phyloP scores from a whole-genome alignment of 2,113 vertebrate genomes.

The Bufo gargarizans region DNA sequence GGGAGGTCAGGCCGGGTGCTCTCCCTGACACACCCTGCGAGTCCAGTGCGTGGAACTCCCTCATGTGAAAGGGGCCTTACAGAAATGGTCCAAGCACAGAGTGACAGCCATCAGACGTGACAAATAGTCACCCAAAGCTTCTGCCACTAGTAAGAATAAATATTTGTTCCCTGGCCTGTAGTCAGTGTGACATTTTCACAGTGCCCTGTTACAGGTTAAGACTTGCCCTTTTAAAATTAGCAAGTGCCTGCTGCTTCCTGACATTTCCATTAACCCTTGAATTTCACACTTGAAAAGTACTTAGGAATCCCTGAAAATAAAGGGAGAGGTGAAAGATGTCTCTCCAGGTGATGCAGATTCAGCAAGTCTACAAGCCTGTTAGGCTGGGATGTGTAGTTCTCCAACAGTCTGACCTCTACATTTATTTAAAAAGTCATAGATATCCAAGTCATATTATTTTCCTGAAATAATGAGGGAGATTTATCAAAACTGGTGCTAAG shows the following conservation, averaged over 20 bases:
- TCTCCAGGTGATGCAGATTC: background rate
- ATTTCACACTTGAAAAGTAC: background rate
- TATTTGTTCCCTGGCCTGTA: background rate
- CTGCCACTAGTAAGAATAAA: background rate
- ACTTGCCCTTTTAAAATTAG: background rate
- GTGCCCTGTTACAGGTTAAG: background rate
- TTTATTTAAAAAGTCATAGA: too few relatives aligned
- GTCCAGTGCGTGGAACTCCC: too few relatives aligned
- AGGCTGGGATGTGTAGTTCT: background rate
- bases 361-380: background rate
- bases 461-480: too few relatives aligned
- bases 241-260: background rate
- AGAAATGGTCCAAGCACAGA: background rate
- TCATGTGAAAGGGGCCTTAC: too few relatives aligned
- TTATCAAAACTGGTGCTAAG: too few relatives aligned
- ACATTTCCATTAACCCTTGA: background rate
- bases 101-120: background rate
- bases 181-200: constrained; percentile 5
- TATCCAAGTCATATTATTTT: too few relatives aligned
- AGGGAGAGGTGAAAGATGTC: background rate
- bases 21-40: too few relatives aligned
- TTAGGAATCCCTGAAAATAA: background rate
- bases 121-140: background rate
- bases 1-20: too few relatives aligned
- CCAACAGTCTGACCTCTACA: background rate